A percentile compares a stretch with the other conserved stretches of the same genome.
Conservation (phyloP, 2,888 invertebrate genomes). For the Volucella bombylans region DNA sequence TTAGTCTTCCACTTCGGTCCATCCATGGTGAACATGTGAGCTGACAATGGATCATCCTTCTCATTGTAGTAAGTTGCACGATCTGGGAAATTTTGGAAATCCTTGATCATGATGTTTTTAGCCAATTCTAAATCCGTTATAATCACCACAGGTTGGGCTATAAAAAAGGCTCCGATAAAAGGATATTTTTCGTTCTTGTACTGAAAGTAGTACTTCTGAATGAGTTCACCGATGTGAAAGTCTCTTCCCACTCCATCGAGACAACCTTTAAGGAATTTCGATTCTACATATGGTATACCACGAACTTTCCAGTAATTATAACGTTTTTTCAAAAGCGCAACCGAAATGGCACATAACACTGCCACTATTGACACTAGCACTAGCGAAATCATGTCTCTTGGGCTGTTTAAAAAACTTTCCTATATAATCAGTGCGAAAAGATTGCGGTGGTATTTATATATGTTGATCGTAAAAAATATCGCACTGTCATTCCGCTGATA, state of each 20-base stretch:
- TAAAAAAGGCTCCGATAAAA: conserved; percentile 77
- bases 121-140: conserved; percentile 79
- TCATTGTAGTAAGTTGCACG: conserved; percentile 76
- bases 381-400: conserved; percentile 12
- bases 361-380: conserved; percentile 22
- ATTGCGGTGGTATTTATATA: conserved; percentile 6
- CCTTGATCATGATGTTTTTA: conserved; percentile 80
- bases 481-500: no score
- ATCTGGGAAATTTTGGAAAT: conserved; percentile 81
- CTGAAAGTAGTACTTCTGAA: conserved; percentile 75
- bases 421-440: background rate
- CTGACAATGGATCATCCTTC: conserved; percentile 79
- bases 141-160: conserved; percentile 75
- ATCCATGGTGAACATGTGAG: conserved; percentile 78
- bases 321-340: conserved; percentile 5
- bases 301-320: conserved; percentile 76
- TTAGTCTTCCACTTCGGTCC: conserved; percentile 83
- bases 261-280: conserved; percentile 74
- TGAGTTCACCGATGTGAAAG: conserved; percentile 76
- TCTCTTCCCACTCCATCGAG: conserved; percentile 76
- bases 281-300: conserved; percentile 75
- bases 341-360: background rate
- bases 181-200: conserved; percentile 73
- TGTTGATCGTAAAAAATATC: no score
- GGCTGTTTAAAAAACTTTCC: no score